Evolutionary conservation across 1,140 invertebrate genomes (phyloP).

Genomic region (Oscheius sp.): DNA sequence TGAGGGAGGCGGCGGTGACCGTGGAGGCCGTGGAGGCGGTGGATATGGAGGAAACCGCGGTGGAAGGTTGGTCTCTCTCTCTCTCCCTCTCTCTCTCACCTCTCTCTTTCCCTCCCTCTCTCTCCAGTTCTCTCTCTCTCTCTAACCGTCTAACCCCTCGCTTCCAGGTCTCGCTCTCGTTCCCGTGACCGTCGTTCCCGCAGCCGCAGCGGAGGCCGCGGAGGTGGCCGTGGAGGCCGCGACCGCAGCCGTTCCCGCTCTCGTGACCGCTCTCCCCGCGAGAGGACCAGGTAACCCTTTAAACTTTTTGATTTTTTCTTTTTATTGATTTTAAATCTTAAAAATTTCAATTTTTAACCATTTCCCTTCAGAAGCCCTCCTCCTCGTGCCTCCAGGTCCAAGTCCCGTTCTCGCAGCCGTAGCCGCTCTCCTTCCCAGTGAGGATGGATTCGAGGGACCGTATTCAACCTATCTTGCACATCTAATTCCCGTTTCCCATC

Average conservation of each 20-base stretch:
- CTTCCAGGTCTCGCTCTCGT: not conserved
- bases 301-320: no score
- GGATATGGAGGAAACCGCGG: conserved; percentile 38
- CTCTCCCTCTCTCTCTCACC: not conserved
- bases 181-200: not conserved
- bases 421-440: not conserved
- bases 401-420: not conserved
- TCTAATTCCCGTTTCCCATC: no score
- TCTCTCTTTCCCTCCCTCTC: not conserved
- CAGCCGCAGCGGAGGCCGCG: not conserved
- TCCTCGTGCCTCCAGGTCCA: not conserved
- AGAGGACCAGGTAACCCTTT: no score
- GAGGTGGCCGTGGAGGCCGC: not conserved
- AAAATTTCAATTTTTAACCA: not conserved
- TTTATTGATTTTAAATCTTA: not conserved
- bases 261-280: not conserved
- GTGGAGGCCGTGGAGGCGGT: conserved; percentile 47
- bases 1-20: conserved; percentile 44
- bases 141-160: not conserved
- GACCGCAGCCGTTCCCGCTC: conserved; percentile 3
- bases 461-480: no score
- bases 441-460: no score
- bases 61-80: not conserved
- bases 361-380: not conserved
- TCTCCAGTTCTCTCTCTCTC: not conserved